Percentiles rank a stretch among this genome's conserved stretches.
Conservation (phyloP, 2,113 vertebrate species). For the Furnarius figulus region DNA sequence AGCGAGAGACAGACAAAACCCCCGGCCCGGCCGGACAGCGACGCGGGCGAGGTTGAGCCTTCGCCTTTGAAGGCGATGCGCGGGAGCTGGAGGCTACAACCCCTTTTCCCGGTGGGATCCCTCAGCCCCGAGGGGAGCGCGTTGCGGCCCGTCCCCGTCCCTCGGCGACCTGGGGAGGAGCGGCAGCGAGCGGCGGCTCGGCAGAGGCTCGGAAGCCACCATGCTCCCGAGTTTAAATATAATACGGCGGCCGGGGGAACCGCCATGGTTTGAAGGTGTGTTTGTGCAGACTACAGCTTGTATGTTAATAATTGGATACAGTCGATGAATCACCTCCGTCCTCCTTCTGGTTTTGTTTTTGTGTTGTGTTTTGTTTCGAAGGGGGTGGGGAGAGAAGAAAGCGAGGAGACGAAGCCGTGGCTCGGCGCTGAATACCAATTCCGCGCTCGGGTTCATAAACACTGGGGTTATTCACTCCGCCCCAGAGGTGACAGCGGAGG, state of each 20-base stretch:
- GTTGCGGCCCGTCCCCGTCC: not conserved
- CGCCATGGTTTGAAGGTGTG: constrained; percentile 76
- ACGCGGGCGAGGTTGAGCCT: not conserved
- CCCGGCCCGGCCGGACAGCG: not conserved
- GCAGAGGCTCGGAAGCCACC: constrained; percentile 44
- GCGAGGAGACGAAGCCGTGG: constrained; percentile 6
- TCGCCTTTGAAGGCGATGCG: not conserved
- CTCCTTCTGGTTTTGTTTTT: constrained; percentile 60
- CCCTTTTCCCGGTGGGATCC: not conserved
- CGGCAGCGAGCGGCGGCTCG: constrained; percentile 58
- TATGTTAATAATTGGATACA: constrained; percentile 80
- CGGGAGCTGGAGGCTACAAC: not conserved
- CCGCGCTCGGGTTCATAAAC: constrained; percentile 6
- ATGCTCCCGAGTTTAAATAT: constrained; percentile 62
- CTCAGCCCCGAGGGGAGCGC: not conserved
- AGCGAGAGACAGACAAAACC: not conserved
- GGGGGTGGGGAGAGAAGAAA: constrained; percentile 47
- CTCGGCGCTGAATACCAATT: constrained; percentile 56
- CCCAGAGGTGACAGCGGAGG: constrained; percentile 26
- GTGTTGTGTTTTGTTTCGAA: constrained; percentile 58
- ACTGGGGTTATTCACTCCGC: constrained; percentile 44
- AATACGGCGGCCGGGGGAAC: constrained; percentile 64
- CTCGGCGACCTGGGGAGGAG: constrained; percentile 33
- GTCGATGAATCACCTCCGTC: constrained; percentile 67
- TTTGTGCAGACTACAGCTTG: constrained; percentile 75